Conservation (phyloP, 2,797 vertebrate species). For the Micrastur ruficollis region DNA sequence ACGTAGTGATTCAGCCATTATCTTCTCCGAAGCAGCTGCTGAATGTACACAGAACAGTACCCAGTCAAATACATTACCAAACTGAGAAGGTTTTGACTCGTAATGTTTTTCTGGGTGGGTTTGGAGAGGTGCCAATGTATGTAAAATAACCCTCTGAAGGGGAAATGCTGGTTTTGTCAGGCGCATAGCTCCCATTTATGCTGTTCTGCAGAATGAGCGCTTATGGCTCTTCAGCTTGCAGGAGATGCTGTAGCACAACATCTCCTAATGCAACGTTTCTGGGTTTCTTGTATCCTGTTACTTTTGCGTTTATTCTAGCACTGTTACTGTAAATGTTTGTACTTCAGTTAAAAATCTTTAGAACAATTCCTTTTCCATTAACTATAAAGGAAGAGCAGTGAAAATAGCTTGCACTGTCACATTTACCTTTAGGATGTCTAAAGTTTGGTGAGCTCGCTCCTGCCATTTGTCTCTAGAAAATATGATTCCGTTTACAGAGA, state of each 20-base stretch:
- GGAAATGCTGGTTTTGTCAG: background rate
- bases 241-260: background rate
- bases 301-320: accelerated
- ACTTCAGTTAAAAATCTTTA: background rate
- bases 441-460: background rate
- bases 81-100: background rate
- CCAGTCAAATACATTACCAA: background rate
- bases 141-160: background rate
- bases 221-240: background rate
- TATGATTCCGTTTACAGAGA: accelerated
- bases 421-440: background rate
- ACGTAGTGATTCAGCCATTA: accelerated
- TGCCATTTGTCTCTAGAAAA: background rate
- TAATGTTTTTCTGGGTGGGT: background rate
- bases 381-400: background rate
- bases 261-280: accelerated
- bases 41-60: background rate
- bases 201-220: background rate
- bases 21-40: background rate
- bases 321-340: background rate
- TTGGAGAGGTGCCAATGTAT: background rate
- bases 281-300: background rate
- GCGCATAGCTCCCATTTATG: background rate
- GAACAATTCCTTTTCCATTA: background rate
- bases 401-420: background rate